Percentiles rank a stretch among this genome's conserved stretches.
Evolutionary conservation across 1,140 invertebrate species (phyloP).

Genomic region (Myzus persicae): DNA sequence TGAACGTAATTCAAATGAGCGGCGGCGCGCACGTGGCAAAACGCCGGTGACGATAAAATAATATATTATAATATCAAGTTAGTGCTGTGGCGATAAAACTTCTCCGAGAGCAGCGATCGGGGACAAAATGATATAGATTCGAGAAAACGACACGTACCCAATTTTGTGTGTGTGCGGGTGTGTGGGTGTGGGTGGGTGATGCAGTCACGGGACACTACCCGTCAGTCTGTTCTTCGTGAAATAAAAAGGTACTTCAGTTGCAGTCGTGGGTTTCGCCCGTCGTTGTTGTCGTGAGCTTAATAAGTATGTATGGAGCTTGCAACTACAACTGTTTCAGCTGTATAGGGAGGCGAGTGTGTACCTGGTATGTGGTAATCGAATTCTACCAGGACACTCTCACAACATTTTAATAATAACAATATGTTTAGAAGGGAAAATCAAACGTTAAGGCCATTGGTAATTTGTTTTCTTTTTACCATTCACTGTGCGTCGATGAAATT

Average conservation of each 20-base stretch:
- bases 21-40: neutral
- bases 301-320: neutral
- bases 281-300: neutral
- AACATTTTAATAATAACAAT: neutral
- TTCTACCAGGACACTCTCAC: neutral
- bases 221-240: neutral
- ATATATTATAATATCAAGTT: slow-evolving; percentile 46
- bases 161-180: neutral
- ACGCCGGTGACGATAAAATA: slow-evolving; percentile 16
- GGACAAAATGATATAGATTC: neutral
- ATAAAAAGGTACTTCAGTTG: neutral
- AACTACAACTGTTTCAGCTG: neutral
- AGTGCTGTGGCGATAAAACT: neutral
- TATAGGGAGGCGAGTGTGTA: neutral
- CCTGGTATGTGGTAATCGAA: neutral
- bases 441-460: neutral
- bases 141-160: neutral
- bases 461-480: neutral
- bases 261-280: neutral
- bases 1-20: slow-evolving; percentile 44
- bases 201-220: too few species aligned
- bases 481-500: neutral
- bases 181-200: too few species aligned
- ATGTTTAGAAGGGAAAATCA: neutral
- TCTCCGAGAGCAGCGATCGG: neutral